These are phyloP conservation scores for Coranthus polyacanthus DNA, from an alignment of 2,797 vertebrate species.

Conservation along the genomic window DNA sequence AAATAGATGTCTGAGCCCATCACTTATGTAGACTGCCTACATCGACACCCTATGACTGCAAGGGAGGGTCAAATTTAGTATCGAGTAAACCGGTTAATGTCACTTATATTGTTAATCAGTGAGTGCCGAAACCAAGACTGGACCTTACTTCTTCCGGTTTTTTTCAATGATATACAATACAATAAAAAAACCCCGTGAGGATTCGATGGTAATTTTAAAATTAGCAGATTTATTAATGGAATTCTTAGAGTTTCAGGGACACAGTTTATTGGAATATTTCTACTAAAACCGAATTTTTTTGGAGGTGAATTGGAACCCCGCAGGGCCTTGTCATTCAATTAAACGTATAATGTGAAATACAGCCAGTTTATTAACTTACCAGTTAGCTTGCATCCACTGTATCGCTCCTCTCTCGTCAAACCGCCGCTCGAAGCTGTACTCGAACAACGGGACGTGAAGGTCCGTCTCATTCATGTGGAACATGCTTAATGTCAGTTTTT, in stretches of 20 bases:
- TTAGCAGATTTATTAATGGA: rapidly evolving
- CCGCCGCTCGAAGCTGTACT: conserved; percentile 83
- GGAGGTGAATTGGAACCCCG: rapidly evolving
- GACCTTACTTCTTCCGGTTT: rapidly evolving
- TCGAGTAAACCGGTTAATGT: conserved; percentile 15
- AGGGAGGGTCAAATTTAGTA: rapidly evolving
- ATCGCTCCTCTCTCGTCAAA: conserved; percentile 74
- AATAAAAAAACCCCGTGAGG: rapidly evolving
- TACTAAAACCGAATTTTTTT: too few relatives aligned
- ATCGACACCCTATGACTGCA: rapidly evolving
- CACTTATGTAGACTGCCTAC: neutral
- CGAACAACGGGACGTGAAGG: conserved; percentile 20
- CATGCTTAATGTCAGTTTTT: neutral
- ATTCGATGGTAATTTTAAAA: rapidly evolving
- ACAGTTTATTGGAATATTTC: neutral
- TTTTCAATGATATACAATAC: rapidly evolving
- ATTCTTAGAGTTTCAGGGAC: neutral
- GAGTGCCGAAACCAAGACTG: neutral
- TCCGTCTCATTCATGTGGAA: conserved; percentile 12
- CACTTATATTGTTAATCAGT: neutral
- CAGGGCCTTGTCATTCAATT: too few relatives aligned
- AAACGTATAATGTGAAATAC: too few relatives aligned
- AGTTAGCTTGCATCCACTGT: conserved; percentile 85
- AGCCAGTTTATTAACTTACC: conserved; percentile 69
- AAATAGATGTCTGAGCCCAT: rapidly evolving